These are phyloP conservation scores for Lerema accius DNA, from an alignment of 1,140 invertebrate species.

Conservation along the genomic window DNA sequence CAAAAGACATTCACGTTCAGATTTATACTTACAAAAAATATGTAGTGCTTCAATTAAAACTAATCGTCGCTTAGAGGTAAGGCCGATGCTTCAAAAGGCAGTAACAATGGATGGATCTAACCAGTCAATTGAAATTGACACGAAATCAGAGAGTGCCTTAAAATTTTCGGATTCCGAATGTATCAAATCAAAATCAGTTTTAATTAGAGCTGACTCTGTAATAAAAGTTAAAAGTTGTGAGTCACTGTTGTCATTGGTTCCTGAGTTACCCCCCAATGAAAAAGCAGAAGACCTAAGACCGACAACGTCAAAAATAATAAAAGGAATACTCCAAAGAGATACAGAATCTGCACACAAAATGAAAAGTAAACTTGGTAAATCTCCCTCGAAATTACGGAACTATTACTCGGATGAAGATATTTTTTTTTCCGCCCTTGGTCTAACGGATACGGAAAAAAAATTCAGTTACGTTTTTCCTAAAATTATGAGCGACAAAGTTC, in stretches of 20 bases:
- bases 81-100: not conserved
- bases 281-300: not conserved
- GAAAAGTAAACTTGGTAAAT: not conserved
- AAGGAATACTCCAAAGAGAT: not conserved
- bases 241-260: too few species aligned
- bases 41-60: not conserved
- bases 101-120: not conserved
- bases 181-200: not conserved
- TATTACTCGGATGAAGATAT: constrained; percentile 19
- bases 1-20: constrained; percentile 5
- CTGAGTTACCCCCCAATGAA: not conserved
- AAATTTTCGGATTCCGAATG: constrained; percentile 3
- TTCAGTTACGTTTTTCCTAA: constrained; percentile 57
- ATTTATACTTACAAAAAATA: constrained; percentile 12
- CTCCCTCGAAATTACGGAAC: not conserved
- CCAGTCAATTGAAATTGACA: not conserved
- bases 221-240: not conserved
- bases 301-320: not conserved
- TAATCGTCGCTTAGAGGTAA: not conserved
- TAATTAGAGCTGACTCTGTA: not conserved
- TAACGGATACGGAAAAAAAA: constrained; percentile 16
- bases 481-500: constrained; percentile 30
- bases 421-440: not conserved
- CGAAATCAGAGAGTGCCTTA: constrained; percentile 10
- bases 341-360: not conserved